Conservation (phyloP, 2,888 invertebrate species). For the Smittia aterrima region DNA sequence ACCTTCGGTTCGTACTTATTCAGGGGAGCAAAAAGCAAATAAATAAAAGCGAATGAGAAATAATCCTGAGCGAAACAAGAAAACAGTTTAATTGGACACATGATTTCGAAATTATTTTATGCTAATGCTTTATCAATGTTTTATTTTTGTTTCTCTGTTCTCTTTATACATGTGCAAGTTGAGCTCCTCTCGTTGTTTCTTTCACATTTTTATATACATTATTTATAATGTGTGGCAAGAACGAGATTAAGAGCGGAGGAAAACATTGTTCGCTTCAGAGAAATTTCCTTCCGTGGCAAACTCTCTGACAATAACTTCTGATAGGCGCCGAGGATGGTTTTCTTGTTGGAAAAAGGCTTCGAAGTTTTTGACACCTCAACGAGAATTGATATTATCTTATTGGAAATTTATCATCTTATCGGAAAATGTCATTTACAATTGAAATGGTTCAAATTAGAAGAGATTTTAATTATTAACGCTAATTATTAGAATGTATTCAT, state of each 20-base stretch:
- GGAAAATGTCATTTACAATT: too few relatives aligned
- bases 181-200: not conserved
- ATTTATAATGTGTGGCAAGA: not conserved
- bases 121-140: conserved; percentile 29
- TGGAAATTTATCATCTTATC: too few relatives aligned
- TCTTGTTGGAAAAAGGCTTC: too few relatives aligned
- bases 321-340: too few relatives aligned
- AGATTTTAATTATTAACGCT: too few relatives aligned
- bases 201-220: not conserved
- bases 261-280: too few relatives aligned
- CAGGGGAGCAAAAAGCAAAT: not conserved
- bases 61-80: conserved; percentile 3
- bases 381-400: too few relatives aligned
- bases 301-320: too few relatives aligned
- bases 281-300: too few relatives aligned
- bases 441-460: too few relatives aligned
- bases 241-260: not conserved
- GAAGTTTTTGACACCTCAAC: too few relatives aligned
- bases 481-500: too few relatives aligned
- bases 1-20: not conserved
- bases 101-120: conserved; percentile 22
- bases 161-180: not conserved
- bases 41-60: not conserved
- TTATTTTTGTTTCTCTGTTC: not conserved
- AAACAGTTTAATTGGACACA: conserved; percentile 38